Conservation (phyloP, 2,888 invertebrate species). For the Phasia obesa region DNA sequence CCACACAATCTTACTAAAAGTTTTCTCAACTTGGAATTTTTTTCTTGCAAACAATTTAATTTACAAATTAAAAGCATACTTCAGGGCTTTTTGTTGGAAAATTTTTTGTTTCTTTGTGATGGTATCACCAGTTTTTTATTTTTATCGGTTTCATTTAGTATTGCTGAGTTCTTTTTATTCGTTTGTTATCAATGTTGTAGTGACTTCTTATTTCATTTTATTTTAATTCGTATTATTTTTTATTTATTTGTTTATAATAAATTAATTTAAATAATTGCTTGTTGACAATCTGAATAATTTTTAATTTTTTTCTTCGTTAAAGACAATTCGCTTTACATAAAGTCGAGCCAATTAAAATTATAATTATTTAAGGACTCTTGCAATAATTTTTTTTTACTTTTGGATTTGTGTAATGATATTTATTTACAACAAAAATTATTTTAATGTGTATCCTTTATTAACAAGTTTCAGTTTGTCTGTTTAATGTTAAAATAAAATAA, state of each 20-base stretch:
- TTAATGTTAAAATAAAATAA: conserved; percentile 3
- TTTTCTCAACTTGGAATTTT: not conserved
- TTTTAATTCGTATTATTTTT: not conserved
- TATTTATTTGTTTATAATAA: conserved; percentile 15
- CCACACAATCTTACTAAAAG: too few relatives aligned
- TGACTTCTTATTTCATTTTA: not conserved
- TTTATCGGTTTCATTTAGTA: conserved; percentile 46
- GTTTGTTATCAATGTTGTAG: not conserved
- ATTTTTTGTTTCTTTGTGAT: not conserved
- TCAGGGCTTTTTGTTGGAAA: conserved; percentile 6
- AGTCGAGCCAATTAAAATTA: not conserved
- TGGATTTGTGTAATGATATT: too few relatives aligned
- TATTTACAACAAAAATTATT: too few relatives aligned
- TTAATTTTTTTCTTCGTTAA: not conserved
- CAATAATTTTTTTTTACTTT: not conserved
- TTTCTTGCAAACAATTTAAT: not conserved
- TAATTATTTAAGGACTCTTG: too few relatives aligned
- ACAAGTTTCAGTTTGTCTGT: not conserved
- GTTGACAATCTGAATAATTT: conserved; percentile 27
- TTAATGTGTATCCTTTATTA: too few relatives aligned
- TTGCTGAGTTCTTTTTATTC: not conserved
- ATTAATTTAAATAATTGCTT: conserved; percentile 39
- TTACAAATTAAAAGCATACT: conserved; percentile 34
- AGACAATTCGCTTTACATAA: not conserved
- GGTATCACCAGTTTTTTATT: not conserved